phyloP scores from a whole-genome alignment of 2,113 vertebrate genomes.

The Oreochromis tanganicae region DNA sequence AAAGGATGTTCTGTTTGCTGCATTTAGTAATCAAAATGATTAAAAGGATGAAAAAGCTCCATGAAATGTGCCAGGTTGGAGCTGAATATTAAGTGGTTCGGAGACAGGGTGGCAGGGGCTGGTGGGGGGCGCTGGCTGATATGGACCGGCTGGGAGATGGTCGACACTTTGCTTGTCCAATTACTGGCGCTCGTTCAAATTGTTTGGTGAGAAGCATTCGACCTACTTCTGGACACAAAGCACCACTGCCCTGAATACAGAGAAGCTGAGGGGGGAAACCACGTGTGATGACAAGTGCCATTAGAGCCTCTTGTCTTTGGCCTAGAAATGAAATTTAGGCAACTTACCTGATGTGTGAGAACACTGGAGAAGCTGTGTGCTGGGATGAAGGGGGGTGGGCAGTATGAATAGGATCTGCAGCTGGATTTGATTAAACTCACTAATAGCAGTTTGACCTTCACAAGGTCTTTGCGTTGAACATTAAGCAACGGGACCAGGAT shows the following conservation, averaged over 20 bases:
- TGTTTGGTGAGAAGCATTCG: constrained; percentile 74
- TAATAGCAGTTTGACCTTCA: constrained; percentile 53
- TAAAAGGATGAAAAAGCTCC: constrained; percentile 57
- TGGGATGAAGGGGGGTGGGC: neutral
- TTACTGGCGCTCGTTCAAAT: constrained; percentile 70
- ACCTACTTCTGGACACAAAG: constrained; percentile 75
- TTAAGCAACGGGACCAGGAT: neutral
- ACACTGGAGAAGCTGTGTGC: neutral
- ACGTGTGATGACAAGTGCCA: constrained; percentile 59
- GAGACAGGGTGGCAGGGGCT: neutral
- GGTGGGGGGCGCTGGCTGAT: constrained; percentile 26
- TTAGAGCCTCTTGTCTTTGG: constrained; percentile 51
- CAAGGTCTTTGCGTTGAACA: constrained; percentile 22
- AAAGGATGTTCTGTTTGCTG: constrained; percentile 51
- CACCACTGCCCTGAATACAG: constrained; percentile 72
- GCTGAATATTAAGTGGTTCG: constrained; percentile 55
- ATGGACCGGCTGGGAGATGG: constrained; percentile 51
- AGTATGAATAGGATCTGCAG: neutral
- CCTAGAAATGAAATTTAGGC: constrained; percentile 39
- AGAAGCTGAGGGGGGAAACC: constrained; percentile 50
- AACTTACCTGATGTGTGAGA: constrained; percentile 26
- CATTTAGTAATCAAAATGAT: constrained; percentile 49
- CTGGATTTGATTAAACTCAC: constrained; percentile 36
- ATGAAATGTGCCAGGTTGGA: constrained; percentile 59
- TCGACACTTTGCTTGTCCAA: constrained; percentile 67